Evolutionary conservation across 2,797 vertebrate species (phyloP), one percentile per base, ranked within the genome.

Genomic region (Jordanella pulchra): DNA sequence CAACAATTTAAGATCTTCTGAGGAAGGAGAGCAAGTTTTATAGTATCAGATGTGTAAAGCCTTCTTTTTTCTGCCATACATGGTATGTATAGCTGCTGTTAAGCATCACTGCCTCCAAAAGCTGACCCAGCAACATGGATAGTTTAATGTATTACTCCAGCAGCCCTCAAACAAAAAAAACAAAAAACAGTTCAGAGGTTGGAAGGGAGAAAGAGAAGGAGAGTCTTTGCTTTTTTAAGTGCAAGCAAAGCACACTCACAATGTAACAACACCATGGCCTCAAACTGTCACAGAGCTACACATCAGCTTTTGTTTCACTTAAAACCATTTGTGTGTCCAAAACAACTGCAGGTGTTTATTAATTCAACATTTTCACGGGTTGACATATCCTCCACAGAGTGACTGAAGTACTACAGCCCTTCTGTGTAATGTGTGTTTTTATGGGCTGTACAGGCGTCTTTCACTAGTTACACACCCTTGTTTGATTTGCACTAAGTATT

Each of bases 81-180:
- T 32, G 1, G 55, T 47, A 32, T 42, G 60, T 67, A 71, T 61
- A 75, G 76, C 76, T 25, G 76, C 76, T n/a, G 79, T 82, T 85
- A 71, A 60, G 83, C 83, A 47, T 35, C 45, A 7, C 56, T 77
- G 71, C 71, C 74, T 81, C 65, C 50, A 56, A 67, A 27, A 82
- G 86, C 89, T 91, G 86, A 92, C 82, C 90, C 86, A 32, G 84
- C 84, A 87, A 63, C 67, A 65, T 65, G 50, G 50, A 42, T 25
- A 72, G 32, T 55, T 60, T 55, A 71, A 69, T 28, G 0, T 73
- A 56, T 58, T 76, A 78, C 77, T 72, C 39, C 76, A 85, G 83
- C 77, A 78, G 65, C 77, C 70, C 27, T 69, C 10, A 75, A 17
- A 83, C 70, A 88, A 88, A 71, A 23, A 75, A 82, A 83, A 73